phyloP scores from a whole-genome alignment of 2,888 invertebrate genomes.

The Polietes domitor region DNA sequence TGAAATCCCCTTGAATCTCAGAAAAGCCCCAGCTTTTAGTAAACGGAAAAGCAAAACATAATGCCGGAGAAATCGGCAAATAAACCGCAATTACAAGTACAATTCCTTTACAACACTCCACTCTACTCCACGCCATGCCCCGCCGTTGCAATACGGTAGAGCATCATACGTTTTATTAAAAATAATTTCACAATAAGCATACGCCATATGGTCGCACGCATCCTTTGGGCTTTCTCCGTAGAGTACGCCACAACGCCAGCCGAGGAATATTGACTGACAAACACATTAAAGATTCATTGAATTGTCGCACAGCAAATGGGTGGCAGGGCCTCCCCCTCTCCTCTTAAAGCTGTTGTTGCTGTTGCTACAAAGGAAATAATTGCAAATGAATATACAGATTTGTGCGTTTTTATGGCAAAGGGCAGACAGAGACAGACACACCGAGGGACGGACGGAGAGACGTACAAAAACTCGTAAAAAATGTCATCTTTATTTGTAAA shows the following conservation, averaged over 20 bases:
- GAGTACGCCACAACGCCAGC: neutral
- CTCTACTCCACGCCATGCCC: no score
- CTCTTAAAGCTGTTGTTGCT: neutral
- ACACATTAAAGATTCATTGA: constrained; percentile 4
- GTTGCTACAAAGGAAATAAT: neutral
- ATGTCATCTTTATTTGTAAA: neutral
- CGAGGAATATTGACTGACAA: neutral
- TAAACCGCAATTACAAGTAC: neutral
- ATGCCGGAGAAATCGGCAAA: neutral
- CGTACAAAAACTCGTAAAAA: neutral
- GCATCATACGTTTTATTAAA: neutral
- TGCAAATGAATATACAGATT: neutral
- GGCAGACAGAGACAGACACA: no score
- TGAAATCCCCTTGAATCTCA: neutral
- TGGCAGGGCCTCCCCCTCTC: neutral
- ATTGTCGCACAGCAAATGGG: neutral
- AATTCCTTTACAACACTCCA: neutral
- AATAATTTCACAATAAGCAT: neutral
- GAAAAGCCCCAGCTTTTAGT: neutral
- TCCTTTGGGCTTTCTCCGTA: neutral
- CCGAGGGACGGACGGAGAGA: no score
- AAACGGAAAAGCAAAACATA: neutral
- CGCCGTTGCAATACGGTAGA: neutral
- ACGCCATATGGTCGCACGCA: neutral
- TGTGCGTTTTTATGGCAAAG: neutral